Evolutionary conservation across 2,113 vertebrate species (phyloP), one percentile per base, ranked within the genome.

Genomic region (Neolamprologus ventralis): DNA sequence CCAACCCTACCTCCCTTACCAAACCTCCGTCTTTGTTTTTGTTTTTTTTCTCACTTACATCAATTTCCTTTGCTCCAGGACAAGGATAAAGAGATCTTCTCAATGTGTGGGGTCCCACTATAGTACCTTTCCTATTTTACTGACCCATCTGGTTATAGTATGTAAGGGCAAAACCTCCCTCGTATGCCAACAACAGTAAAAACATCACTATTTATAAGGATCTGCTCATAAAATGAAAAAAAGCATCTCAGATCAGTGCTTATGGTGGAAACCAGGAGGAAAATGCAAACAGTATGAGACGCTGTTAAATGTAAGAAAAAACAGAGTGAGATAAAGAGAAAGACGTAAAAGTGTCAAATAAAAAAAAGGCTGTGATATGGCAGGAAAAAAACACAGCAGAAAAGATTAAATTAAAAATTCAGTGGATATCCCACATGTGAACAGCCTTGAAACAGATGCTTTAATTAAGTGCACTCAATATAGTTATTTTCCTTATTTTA

Each of bases 61-160:
- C 63, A 81, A 28, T 14, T 4, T 78, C 58, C 47, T 88, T 83
- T 81, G 47, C 83, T 85, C 13, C 7, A 45, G 68, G 65, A 90
- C 53, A 85, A 93, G 85, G 88, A 91, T 90, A 75, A 90, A 94
- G 51, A 91, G 91, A 88, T 93, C 45, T 85, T 80, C 14, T 88
- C 80, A 17, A 2, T 55, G 78, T 60, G 82, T 88, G 92, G 78
- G 92, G 84, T 89, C 90, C 83, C 89, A 88, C 51, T 86, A 81
- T 2, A 51, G 7, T 5, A 1, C 81, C 79, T 88, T 86, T 91
- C 37, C 65, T 55, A 47, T 58, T 40, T 35, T 60, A 71, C 57
- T 81, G 63, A 80, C 54, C 51, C 91, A 92, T 94, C 53, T 91
- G 91, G 88, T 81, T 71, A 47, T 58, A 55, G 80, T 51, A 86